Evolutionary conservation across 2,797 vertebrate species (phyloP).

Genomic region (Myripristis jacobus): DNA sequence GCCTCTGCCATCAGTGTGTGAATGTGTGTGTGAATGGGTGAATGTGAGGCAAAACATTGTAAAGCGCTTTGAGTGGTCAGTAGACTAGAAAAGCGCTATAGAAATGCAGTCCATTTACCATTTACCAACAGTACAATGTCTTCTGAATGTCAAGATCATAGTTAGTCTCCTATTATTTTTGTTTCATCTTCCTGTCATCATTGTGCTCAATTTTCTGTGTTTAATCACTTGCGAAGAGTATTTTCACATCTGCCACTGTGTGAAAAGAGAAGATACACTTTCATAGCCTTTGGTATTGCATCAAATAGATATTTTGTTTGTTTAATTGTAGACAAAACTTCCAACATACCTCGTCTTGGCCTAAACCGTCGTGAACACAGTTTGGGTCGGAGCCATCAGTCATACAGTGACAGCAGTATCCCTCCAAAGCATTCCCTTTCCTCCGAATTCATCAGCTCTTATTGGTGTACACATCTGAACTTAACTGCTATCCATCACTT

Average conservation of each 20-base stretch:
- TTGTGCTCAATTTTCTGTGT: background rate
- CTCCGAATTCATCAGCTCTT: conserved; percentile 22
- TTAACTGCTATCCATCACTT: conserved; percentile 30
- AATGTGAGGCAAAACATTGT: too few relatives aligned
- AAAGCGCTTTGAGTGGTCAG: too few relatives aligned
- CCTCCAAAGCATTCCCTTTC: conserved; percentile 16
- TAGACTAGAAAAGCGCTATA: too few relatives aligned
- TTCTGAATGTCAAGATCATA: conserved; percentile 3
- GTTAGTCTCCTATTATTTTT: background rate
- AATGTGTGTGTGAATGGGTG: too few relatives aligned
- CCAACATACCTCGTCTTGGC: background rate
- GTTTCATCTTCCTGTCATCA: background rate
- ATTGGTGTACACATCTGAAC: conserved; percentile 23
- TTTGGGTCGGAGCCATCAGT: conserved; percentile 21
- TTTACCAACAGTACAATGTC: conserved; percentile 16
- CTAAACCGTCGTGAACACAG: conserved; percentile 3
- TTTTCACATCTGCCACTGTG: background rate
- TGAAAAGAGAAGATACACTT: background rate
- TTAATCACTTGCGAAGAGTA: background rate
- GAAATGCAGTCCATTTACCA: too few relatives aligned
- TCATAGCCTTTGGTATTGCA: too few relatives aligned
- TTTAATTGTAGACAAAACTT: too few relatives aligned
- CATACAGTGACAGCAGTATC: background rate
- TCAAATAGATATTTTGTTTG: too few relatives aligned
- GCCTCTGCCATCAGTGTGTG: too few relatives aligned